Evolutionary conservation across 2,888 invertebrate genomes (phyloP).

Genomic region (Seira musarum): DNA sequence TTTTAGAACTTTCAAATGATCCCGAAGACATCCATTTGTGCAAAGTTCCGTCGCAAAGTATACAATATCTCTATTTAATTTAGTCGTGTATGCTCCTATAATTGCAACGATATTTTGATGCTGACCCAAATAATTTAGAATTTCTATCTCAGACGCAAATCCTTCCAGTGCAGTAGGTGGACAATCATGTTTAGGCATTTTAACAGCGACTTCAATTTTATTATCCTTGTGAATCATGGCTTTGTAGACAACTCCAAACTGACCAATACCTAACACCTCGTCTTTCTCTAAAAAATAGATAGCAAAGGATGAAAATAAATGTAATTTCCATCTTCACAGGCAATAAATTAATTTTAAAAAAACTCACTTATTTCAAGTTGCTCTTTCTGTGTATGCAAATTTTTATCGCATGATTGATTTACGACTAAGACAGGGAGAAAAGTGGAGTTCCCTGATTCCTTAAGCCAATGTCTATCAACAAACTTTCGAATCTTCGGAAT

Average conservation of each 20-base stretch:
- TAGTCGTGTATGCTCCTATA: conserved; percentile 25
- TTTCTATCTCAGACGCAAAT: conserved; percentile 30
- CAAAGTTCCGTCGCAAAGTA: conserved; percentile 14
- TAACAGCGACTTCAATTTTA: conserved; percentile 7
- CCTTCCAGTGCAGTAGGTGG: not conserved
- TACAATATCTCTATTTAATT: not conserved
- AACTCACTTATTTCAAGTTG: conserved; percentile 18
- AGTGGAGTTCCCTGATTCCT: too few species aligned
- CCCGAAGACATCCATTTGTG: not conserved
- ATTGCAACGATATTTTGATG: conserved; percentile 31
- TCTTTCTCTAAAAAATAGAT: too few species aligned
- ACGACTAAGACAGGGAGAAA: too few species aligned
- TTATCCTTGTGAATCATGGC: not conserved
- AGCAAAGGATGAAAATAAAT: not conserved
- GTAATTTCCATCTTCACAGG: not conserved
- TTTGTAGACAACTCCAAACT: conserved; percentile 5
- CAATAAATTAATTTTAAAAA: not conserved
- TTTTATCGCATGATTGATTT: too few species aligned
- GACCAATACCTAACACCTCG: not conserved
- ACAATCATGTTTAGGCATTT: not conserved
- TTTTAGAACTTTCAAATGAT: not conserved
- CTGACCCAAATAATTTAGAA: conserved; percentile 18
- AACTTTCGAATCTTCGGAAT: too few species aligned
- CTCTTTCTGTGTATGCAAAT: not conserved
- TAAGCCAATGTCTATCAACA: too few species aligned